Base-by-base conservation (phyloP, 2,797 vertebrate genomes). In the Enteromius thamalakanensis region DNA sequence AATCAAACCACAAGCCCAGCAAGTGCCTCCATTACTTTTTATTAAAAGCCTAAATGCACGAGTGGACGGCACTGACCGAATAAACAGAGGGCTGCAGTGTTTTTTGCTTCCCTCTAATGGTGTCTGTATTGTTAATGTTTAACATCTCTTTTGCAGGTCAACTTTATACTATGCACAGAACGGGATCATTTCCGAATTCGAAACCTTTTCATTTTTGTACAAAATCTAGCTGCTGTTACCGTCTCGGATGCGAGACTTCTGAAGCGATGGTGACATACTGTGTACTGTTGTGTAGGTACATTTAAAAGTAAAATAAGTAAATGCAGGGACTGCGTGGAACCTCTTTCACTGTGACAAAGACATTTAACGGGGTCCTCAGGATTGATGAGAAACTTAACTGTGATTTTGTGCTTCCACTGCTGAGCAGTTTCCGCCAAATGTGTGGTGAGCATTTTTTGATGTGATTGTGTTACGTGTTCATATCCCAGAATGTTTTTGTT, bases 291-390 rank as follows among this genome's bases (percentile, higher is more conserved):
- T 29, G 47, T 68, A 65, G 45, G 60, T 78, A 69, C 81, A 83
- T 67, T 65, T 86, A 71, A 68, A 70, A 74, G 40, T 64, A 55
- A 29, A 53, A 12, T 23, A 47, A 34, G 67, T 81, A 84, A 87
- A 83, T 87, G 80, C 74, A 84, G 71, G 83, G 77, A 85, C 79
- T 80, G 77, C 83, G 89, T 47, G 34, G 83, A 90, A 83, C 82
- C 89, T 87, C 89, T 70, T 87, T 90, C 88, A 93, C 92, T 93
- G 92, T 93, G 93, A 94, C 84, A 79, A 76, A 92, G 68, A 77
- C 62, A 87, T 81, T 86, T 65, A 67, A 21, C 42, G 17, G 29
- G 67, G 83, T 84, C 87, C 92, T 93, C 92, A 92, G 91, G 92
- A 92, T 79, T 79, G 78, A 85, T 60, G 69, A 70, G 55, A 60